Conservation (phyloP, 2,113 vertebrate species). For the Pungitius pungitius region DNA sequence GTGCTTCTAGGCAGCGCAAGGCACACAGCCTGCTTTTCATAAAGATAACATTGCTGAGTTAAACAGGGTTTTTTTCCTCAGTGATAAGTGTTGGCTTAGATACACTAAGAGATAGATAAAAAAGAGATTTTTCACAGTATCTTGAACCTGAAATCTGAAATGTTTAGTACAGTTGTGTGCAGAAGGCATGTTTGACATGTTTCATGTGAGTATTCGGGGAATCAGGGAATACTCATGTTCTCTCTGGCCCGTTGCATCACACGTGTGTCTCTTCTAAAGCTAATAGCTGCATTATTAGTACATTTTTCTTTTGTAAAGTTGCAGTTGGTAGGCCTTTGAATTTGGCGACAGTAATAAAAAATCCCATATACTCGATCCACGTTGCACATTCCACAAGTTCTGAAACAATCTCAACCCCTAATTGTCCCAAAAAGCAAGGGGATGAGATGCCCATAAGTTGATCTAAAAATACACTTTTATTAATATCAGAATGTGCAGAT, state of each 20-base stretch:
- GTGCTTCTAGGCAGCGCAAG: conserved; percentile 72
- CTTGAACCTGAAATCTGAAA: conserved; percentile 51
- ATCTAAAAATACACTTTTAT: neutral
- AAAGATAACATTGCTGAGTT: conserved; percentile 70
- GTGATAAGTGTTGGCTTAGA: conserved; percentile 61
- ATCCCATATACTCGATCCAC: too few species aligned
- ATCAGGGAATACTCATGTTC: neutral
- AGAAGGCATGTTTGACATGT: conserved; percentile 28
- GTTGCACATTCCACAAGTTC: too few species aligned
- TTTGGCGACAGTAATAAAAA: neutral
- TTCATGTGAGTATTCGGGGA: neutral
- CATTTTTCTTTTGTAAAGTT: neutral
- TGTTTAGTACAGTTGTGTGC: conserved; percentile 29
- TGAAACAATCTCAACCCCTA: neutral
- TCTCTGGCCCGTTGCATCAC: conserved; percentile 7
- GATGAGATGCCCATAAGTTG: neutral
- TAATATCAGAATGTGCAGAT: neutral
- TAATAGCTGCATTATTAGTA: conserved; percentile 4
- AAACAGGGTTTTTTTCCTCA: conserved; percentile 66
- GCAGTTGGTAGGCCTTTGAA: neutral
- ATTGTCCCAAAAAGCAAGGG: neutral
- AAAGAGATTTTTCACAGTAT: conserved; percentile 51
- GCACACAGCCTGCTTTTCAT: conserved; percentile 74
- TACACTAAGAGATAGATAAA: conserved; percentile 50
- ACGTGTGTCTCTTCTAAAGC: conserved; percentile 4